Conservation (phyloP, 2,888 invertebrate genomes). For the Drosophila mimetica region DNA sequence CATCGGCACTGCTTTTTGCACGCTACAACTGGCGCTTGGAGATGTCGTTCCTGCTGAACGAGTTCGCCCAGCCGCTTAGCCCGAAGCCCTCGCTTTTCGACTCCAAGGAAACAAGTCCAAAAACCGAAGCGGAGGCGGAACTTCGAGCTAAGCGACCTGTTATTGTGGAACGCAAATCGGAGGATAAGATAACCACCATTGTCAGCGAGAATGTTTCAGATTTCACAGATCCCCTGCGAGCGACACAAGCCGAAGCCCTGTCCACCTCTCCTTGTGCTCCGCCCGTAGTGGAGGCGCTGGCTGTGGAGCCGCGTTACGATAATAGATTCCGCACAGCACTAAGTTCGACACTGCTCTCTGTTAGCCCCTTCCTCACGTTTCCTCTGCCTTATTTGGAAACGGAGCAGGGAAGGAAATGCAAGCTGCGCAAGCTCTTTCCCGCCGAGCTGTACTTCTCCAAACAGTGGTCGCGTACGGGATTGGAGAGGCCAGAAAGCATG, state of each 20-base stretch:
- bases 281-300: slow-evolving; percentile 73
- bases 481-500: slow-evolving; percentile 70
- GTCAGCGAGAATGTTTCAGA: slow-evolving; percentile 86
- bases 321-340: slow-evolving; percentile 91
- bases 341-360: slow-evolving; percentile 90
- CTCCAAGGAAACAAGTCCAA: slow-evolving; percentile 83
- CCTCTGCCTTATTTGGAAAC: slow-evolving; percentile 95
- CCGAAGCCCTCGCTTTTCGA: slow-evolving; percentile 86
- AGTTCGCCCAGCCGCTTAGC: slow-evolving; percentile 90
- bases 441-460: slow-evolving; percentile 90
- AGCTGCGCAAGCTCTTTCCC: slow-evolving; percentile 89
- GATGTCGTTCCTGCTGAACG: slow-evolving; percentile 94
- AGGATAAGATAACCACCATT: slow-evolving; percentile 86
- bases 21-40: slow-evolving; percentile 96
- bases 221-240: slow-evolving; percentile 92
- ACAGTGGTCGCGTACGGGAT: slow-evolving; percentile 84
- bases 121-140: slow-evolving; percentile 57
- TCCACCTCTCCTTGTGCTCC: slow-evolving; percentile 84
- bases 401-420: slow-evolving; percentile 91
- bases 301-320: slow-evolving; percentile 86
- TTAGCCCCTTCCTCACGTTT: slow-evolving; percentile 94
- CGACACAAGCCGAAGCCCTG: slow-evolving; percentile 81
- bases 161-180: slow-evolving; percentile 78
- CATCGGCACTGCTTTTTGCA: slow-evolving; percentile 90
- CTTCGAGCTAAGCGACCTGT: slow-evolving; percentile 46